Percentiles rank a stretch among this genome's conserved stretches.
Evolutionary conservation across 2,113 vertebrate species (phyloP).

Genomic region (Micromys minutus): DNA sequence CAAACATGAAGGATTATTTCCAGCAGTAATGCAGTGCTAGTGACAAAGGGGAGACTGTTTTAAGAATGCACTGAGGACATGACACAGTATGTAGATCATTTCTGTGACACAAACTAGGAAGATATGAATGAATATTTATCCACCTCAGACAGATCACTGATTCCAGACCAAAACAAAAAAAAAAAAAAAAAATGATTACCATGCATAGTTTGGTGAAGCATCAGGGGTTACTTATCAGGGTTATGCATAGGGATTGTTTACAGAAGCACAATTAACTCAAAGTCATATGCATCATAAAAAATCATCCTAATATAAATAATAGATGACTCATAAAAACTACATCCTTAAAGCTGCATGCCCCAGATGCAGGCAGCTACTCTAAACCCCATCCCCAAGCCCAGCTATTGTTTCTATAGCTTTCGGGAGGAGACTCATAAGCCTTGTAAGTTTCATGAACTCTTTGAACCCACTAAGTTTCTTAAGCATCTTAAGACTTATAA

Average conservation of each 20-base stretch:
- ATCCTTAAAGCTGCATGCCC: neutral
- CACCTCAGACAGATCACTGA: neutral
- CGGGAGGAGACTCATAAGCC: neutral
- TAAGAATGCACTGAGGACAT: neutral
- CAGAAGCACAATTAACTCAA: neutral
- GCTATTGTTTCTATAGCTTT: neutral
- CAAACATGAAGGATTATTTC: slow-evolving; percentile 29
- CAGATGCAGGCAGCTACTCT: neutral
- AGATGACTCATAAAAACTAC: neutral
- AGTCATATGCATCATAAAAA: neutral
- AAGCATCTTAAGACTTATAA: neutral
- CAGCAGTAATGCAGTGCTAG: neutral
- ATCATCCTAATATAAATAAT: neutral
- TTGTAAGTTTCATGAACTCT: neutral
- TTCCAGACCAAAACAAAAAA: neutral
- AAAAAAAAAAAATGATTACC: neutral
- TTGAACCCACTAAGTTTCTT: neutral
- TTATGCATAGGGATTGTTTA: neutral
- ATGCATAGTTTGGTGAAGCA: neutral
- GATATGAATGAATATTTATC: neutral
- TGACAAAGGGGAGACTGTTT: neutral
- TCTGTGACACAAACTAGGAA: neutral
- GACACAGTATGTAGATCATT: neutral
- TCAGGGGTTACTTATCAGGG: neutral
- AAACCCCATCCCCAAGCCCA: too few relatives aligned